Evolutionary conservation across 2,797 vertebrate genomes (phyloP).

Genomic region (Rhinatrema bivittatum): DNA sequence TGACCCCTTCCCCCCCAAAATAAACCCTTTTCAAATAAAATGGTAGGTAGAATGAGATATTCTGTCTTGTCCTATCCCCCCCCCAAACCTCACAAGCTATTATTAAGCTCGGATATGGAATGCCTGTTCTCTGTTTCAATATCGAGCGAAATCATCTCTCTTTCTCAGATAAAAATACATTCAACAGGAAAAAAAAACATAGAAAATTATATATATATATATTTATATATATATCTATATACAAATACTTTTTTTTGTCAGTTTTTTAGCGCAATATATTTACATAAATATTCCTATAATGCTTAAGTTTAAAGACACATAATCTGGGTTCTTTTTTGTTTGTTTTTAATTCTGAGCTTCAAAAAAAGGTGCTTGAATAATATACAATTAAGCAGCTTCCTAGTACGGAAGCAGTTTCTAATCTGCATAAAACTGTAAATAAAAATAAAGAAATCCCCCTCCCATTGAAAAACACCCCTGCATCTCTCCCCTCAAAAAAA

Average conservation of each 20-base stretch:
- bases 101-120: slow-evolving; percentile 70
- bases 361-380: slow-evolving; percentile 82
- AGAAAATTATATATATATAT: slow-evolving; percentile 57
- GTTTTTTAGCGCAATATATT: slow-evolving; percentile 75
- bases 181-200: slow-evolving; percentile 75
- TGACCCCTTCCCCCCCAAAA: slow-evolving; percentile 1
- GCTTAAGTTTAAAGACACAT: slow-evolving; percentile 75
- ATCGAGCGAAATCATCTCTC: slow-evolving; percentile 71
- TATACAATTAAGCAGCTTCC: slow-evolving; percentile 72
- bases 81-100: slow-evolving; percentile 52
- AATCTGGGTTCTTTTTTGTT: slow-evolving; percentile 22
- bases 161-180: slow-evolving; percentile 83
- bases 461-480: too few species aligned
- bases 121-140: slow-evolving; percentile 70
- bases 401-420: slow-evolving; percentile 68
- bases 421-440: slow-evolving; percentile 36
- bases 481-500: too few species aligned
- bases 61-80: slow-evolving; percentile 53
- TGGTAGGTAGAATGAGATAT: slow-evolving; percentile 68
- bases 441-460: background rate
- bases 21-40: slow-evolving; percentile 43
- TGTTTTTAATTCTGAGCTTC: slow-evolving; percentile 57
- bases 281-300: slow-evolving; percentile 86
- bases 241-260: slow-evolving; percentile 70
- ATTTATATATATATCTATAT: slow-evolving; percentile 40